Base-by-base conservation (phyloP, 2,113 vertebrate genomes). In the Caranx melampygus region DNA sequence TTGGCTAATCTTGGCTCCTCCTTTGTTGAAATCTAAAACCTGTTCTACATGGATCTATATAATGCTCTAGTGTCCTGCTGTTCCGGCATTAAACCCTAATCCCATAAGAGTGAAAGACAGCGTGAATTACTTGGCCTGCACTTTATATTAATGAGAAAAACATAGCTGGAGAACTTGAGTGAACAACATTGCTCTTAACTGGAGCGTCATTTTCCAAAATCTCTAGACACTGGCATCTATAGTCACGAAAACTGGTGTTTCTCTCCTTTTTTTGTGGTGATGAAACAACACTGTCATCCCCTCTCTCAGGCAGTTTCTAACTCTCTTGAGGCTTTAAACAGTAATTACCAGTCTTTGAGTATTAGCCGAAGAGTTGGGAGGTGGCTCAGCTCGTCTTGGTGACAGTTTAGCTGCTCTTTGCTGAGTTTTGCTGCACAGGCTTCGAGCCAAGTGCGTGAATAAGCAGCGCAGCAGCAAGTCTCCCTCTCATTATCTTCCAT, bases 21-120 rank as follows among this genome's bases (percentile, higher is more conserved):
- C 40, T n/a, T 49, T 75, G 72, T 47, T 78, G 71, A 86, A 86
- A 89, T 81, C 64, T 78, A 61, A 91, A 85, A 75, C 83, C 71
- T 49, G 35, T 71, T 73, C 73, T 63, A 26, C 59, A 35, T 26
- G 57, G 68, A 82, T 84, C 75, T 35, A 57, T 85, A 66, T 88
- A 83, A 85, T 81, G 59, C 61, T 62, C 4, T 33, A 66, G 61
- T 79, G 78, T 80, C 78, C 68, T 67, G 40, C 66, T 81, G 72
- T 83, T 60, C 44, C 51, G 75, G 70, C 70, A 69, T 70, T 71
- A 85, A 77, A 55, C 45, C n/a, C 45, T 87, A 78, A 88, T 90
- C 81, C 49, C 33, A 47, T 76, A 68, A 68, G 45, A 70, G 63
- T 49, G 45, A 78, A 65, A 78, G 20, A 75, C 76, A 18, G 57